Percentiles rank a stretch among this genome's conserved stretches.
Conservation (phyloP, 2,797 vertebrate genomes). For the Molossus alvarezi region DNA sequence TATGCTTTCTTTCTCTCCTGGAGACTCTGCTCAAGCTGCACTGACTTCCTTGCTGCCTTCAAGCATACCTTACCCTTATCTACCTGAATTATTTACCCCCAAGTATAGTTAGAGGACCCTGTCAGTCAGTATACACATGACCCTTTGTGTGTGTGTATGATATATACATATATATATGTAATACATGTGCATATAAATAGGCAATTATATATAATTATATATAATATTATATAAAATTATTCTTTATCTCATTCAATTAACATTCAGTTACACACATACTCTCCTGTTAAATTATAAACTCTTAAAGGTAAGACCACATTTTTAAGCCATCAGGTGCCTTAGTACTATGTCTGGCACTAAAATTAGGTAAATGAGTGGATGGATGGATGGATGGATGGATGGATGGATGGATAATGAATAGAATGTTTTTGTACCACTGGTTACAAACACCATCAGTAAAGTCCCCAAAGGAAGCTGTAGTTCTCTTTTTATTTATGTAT, state of each 20-base stretch:
- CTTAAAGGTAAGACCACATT: conserved; percentile 12
- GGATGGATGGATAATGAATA: background rate
- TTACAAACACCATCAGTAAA: conserved; percentile 19
- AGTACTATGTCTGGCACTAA: background rate
- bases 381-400: background rate
- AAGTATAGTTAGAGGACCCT: background rate
- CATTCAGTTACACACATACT: background rate
- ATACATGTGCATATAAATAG: background rate
- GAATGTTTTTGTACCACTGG: background rate
- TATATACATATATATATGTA: background rate
- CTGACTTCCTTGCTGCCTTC: background rate
- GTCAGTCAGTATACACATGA: background rate
- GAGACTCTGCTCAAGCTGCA: background rate
- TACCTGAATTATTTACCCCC: background rate
- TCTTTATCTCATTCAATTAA: conserved; percentile 23
- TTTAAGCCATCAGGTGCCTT: background rate
- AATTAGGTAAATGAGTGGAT: background rate
- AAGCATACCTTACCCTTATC: background rate
- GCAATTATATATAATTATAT: background rate
- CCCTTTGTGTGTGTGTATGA: background rate
- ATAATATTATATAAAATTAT: background rate
- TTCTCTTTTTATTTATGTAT: background rate
- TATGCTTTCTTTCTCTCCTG: background rate
- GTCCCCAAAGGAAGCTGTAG: background rate
- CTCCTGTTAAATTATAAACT: background rate